These are phyloP conservation scores for Raja brachyura DNA, from an alignment of 2,113 vertebrate genomes.

Conservation along the genomic window DNA sequence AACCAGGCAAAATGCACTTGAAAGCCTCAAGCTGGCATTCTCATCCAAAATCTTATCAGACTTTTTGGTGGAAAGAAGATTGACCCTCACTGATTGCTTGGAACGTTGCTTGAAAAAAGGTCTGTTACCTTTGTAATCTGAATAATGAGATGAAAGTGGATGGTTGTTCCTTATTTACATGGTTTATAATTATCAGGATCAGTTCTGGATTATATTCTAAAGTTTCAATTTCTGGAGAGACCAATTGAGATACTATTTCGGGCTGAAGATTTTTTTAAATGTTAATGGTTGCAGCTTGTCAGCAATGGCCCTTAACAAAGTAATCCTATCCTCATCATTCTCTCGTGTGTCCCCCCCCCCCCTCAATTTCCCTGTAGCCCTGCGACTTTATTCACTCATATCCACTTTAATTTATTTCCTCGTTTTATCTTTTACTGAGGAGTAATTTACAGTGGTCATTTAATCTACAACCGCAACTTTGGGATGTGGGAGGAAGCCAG, in stretches of 20 bases:
- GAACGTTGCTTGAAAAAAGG: slow-evolving; percentile 91
- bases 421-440: no score
- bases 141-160: no score
- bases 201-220: neutral
- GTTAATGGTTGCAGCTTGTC: neutral
- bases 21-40: slow-evolving; percentile 71
- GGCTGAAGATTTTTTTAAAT: neutral
- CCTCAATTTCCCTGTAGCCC: no score
- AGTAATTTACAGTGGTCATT: no score
- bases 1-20: slow-evolving; percentile 70
- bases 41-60: slow-evolving; percentile 70
- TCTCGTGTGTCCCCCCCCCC: no score
- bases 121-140: slow-evolving; percentile 42
- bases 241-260: neutral
- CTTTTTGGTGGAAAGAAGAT: slow-evolving; percentile 72
- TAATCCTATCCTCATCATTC: no score
- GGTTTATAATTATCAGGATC: neutral
- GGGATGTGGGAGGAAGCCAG: no score
- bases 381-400: no score
- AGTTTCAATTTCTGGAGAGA: slow-evolving; percentile 1
- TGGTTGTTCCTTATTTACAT: neutral
- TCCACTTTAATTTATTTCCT: no score
- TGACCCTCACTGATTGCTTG: slow-evolving; percentile 76
- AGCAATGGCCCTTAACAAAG: neutral
- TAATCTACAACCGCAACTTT: no score